These are phyloP conservation scores for Engystomops pustulosus DNA, from an alignment of 2,113 vertebrate genomes.

Conservation along the genomic window DNA sequence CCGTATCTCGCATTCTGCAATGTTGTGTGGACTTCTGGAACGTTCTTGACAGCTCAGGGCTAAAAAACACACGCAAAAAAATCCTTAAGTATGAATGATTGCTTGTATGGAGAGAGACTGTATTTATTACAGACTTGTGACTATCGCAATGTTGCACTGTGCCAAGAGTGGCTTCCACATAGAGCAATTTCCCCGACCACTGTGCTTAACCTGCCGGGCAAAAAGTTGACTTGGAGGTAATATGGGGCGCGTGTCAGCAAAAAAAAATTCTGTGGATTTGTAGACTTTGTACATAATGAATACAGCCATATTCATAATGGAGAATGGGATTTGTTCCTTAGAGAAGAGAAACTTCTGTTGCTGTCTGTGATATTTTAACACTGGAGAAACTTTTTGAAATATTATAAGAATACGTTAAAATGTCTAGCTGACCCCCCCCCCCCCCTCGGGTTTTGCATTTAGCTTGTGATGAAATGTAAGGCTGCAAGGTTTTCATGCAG, in stretches of 20 bases:
- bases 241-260: not conserved
- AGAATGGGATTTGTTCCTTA: not conserved
- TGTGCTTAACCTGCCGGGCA: conserved; percentile 17
- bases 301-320: conserved; percentile 34
- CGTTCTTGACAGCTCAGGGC: conserved; percentile 88
- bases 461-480: conserved; percentile 23
- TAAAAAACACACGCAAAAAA: conserved; percentile 59
- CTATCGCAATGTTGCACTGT: conserved; percentile 33
- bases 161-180: not conserved
- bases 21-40: conserved; percentile 83
- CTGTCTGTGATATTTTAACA: conserved; percentile 5
- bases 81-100: conserved; percentile 52
- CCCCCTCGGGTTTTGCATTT: conserved; percentile 38
- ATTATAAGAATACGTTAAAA: conserved; percentile 7
- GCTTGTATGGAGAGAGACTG: conserved; percentile 65
- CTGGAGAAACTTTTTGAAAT: conserved; percentile 8
- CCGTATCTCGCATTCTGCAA: conserved; percentile 65
- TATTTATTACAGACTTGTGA: conserved; percentile 71
- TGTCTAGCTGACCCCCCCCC: conserved; percentile 20
- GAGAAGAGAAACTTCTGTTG: not conserved
- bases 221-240: not conserved
- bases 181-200: conserved; percentile 42
- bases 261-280: not conserved
- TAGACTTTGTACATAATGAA: conserved; percentile 30
- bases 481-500: not conserved